Percentiles rank a stretch among this genome's conserved stretches.
Evolutionary conservation across 1,140 invertebrate genomes (phyloP).

Genomic region (Nilaparvata lugens): DNA sequence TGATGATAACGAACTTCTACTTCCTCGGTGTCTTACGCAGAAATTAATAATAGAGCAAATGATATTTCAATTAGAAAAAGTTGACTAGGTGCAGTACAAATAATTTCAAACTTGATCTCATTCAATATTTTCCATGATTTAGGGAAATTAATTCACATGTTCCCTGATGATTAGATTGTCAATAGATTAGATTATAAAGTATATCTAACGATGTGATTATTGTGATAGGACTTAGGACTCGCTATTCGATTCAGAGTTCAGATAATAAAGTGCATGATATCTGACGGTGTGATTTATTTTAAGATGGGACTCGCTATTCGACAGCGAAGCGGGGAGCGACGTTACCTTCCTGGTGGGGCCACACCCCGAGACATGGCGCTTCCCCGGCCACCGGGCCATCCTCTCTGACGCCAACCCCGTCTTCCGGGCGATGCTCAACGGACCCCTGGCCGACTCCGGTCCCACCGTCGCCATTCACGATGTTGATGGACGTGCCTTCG

Average conservation of each 20-base stretch:
- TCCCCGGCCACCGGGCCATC: constrained; percentile 55
- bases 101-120: too few relatives aligned
- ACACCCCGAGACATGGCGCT: constrained; percentile 48
- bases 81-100: too few relatives aligned
- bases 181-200: background rate
- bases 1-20: too few relatives aligned
- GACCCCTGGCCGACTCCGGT: constrained; percentile 36
- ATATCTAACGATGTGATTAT: background rate
- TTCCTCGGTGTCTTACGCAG: too few relatives aligned
- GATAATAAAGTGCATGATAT: too few relatives aligned
- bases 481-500: constrained; percentile 56
- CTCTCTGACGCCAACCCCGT: constrained; percentile 49
- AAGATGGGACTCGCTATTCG: constrained; percentile 37
- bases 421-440: constrained; percentile 48
- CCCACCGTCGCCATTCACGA: constrained; percentile 41
- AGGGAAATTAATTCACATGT: too few relatives aligned
- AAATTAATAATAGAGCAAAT: too few relatives aligned
- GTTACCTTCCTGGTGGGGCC: constrained; percentile 54
- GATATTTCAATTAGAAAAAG: too few relatives aligned
- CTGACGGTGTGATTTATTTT: constrained; percentile 9
- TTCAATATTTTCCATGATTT: too few relatives aligned
- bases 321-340: constrained; percentile 52
- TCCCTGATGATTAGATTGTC: background rate
- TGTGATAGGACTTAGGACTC: background rate
- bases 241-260: background rate